Base-by-base conservation (phyloP, 2,888 invertebrate species). In the Epinotia nisella region DNA sequence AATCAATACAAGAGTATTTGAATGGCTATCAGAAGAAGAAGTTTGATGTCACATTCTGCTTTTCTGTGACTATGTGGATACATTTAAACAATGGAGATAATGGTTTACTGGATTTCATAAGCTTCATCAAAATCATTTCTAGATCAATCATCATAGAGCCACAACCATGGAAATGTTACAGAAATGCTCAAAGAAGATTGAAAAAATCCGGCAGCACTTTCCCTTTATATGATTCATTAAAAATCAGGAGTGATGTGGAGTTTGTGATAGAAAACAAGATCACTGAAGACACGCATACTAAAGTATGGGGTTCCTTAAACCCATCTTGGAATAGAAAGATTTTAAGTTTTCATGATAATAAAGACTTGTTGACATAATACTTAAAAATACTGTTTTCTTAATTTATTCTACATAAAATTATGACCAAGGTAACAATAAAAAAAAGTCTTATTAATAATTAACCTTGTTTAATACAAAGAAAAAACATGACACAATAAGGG, bases 41-140 rank as follows among this genome's bases (percentile, higher is more conserved):
- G 74, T 97, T 97, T 90, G 95, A 96, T 89, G 91, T 95, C 3
- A 94, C 95, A 64, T 97, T 97, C 86, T 96, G 97, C 84, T 97
- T 98, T 85, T 97, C 98, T 10, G 95, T 97, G 41, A 97, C 97
- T 19, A 97, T 98, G 97, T 98, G 98, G 98, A 97, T 98, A 81
- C 98, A 98, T 88, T 86, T 98, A 29, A 98, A 98, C 86, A 94
- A 96, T 87, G 97, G 97, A 7, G 98, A 98, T 90, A 86, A 90
- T 5, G 97, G 97, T 0, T 87, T 98, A 51, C 80, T 91, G 70
- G 78, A 86, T 3, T 97, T 97, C 85, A 87, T 98, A 2, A 83
- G 88, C 21, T 94, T 93, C 66, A 85, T 96, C 7, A 94, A 95
- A 74, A 78, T 83, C 9, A 81, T 94, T 29, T 90, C 95, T 5